Evolutionary conservation across 1,140 invertebrate genomes (phyloP), one percentile per base, ranked within the genome.

Genomic region (Chironomus striatipennis): DNA sequence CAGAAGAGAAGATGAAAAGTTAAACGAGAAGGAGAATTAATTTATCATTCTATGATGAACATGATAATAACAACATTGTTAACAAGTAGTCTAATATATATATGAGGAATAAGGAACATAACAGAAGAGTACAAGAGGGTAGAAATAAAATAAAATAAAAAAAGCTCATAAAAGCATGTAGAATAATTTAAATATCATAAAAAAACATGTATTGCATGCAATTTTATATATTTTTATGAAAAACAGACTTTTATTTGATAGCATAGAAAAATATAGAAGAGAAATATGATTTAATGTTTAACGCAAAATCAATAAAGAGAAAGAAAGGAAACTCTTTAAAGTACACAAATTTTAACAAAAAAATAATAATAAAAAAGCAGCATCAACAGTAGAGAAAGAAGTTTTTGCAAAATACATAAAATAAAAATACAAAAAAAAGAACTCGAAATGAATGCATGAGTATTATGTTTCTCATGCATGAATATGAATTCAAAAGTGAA

Each of bases 11-110:
- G 47, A 57, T n/a, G n/a, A n/a, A n/a, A n/a, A n/a, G n/a, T n/a
- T 47, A 15, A 57, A 47, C 15, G 43, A 47, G 43, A 57, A 57
- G 4, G 47, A n/a, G 47, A 57, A 57, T 57, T 57, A 57, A 57
- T 57, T 57, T 57, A 57, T 57, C 8, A 57, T 57, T 57, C 47
- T 10, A 57, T n/a, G 47, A 15, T 57, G 4, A 57, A 57, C 47
- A 57, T 57, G 47, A 57, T 57, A 57, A 57, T 57, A 57, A 57
- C 47, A 57, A 57, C 47, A 57, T 57, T 57, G 47, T 57, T 57
- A 57, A 57, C 47, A 57, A 34, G 24, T 34, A 34, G 24, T 34
- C 24, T 34, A 34, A 34, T 34, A 34, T 34, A 34, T 34, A 34
- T 34, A 34, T n/a, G 5, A 34, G 24, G 5, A 34, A 34, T 2